Evolutionary conservation across 1,140 invertebrate genomes (phyloP), one percentile per base, ranked within the genome.

Genomic region (Forficula auricularia): DNA sequence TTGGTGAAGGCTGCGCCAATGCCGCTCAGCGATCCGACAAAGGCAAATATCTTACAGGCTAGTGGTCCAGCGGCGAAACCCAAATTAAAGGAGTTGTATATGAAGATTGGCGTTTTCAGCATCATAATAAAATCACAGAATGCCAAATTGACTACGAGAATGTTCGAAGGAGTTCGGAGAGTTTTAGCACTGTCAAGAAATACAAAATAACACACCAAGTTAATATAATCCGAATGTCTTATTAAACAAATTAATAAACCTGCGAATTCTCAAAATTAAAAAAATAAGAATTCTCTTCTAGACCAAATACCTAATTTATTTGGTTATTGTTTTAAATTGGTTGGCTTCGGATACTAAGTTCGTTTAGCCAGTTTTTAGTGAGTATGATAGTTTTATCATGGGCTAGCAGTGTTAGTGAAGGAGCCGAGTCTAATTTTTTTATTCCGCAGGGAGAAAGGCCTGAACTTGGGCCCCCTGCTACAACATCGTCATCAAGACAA

Each of bases 81-180:
- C 19, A 72, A 68, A 57, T 81, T 71, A 44, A 83, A 80, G 3
- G 81, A 84, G 55, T 87, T 87, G 56, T 83, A 83, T 48, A 89
- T 85, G 57, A 88, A 85, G 49, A 88, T 76, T 0, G 84, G 84
- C 1, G 82, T 73, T 62, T 87, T 87, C 2, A 77, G 53, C 77
- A 87, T 85, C 83, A 87, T 89, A 13, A 84, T 65, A 52, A 88
- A 82, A 57, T 91, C 87, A 48, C 80, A 77, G 27, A 90, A 64
- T 6, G 86, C 85, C 54, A 91, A 60, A 57, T 89, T 88, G 3
- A 91, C 69, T 2, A 91, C 82, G 44, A 91, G 81, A 61, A 90
- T 77, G 53, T 92, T 92, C 7, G 86, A 89, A 12, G 88, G 82
- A 1, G 86, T 91, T 49, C 83, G 67, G 38, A 92, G 58, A 35